phyloP scores from a whole-genome alignment of 53 echinoderm and acorn worm species.

The Paracentrotus lividus region DNA sequence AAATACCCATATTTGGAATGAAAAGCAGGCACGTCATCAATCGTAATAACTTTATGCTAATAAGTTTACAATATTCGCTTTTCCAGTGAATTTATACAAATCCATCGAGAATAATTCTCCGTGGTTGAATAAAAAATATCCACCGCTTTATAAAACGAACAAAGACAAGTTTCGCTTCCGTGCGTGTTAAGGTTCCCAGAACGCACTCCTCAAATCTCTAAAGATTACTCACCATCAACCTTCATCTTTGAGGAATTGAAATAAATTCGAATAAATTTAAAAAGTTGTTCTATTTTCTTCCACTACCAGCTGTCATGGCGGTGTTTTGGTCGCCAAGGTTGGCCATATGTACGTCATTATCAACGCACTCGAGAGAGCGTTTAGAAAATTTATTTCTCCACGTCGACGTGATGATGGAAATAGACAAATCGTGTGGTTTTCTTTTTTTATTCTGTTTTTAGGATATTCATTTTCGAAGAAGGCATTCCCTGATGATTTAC shows the following conservation, averaged over 20 bases:
- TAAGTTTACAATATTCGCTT: background rate
- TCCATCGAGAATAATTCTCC: background rate
- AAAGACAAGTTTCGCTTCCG: background rate
- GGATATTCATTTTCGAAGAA: background rate
- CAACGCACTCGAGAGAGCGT: conserved; percentile 10
- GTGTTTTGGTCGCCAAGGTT: conserved; percentile 47
- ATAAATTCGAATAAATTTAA: conserved; percentile 38
- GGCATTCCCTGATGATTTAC: background rate
- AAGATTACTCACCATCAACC: background rate
- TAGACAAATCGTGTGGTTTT: conserved; percentile 14
- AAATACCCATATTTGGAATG: background rate
- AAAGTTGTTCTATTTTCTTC: conserved; percentile 22
- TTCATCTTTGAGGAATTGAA: background rate
- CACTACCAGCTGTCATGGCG: conserved; percentile 21
- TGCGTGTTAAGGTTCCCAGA: background rate
- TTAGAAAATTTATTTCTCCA: conserved; percentile 28
- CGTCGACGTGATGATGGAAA: conserved; percentile 29
- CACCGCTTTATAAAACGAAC: background rate
- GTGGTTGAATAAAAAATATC: background rate
- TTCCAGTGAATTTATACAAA: background rate
- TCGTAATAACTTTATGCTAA: background rate
- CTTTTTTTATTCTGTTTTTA: background rate
- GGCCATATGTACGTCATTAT: conserved; percentile 39
- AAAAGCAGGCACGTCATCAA: background rate
- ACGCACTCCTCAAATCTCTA: background rate